These are phyloP conservation scores for Drosophila picticornis DNA, from an alignment of 2,888 invertebrate species.

Conservation along the genomic window DNA sequence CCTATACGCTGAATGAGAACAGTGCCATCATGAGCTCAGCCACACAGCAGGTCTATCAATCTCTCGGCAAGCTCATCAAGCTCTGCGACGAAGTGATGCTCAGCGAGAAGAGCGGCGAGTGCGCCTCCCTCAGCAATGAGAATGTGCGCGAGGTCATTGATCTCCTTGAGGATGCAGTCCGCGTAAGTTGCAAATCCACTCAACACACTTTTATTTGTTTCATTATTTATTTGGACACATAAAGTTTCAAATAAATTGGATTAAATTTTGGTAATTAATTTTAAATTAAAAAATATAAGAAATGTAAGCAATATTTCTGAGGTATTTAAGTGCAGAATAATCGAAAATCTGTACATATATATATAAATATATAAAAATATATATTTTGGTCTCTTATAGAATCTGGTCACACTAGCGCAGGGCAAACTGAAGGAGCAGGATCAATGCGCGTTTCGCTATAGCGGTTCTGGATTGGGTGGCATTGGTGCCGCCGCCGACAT, in stretches of 20 bases:
- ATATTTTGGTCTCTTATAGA: constrained; percentile 85
- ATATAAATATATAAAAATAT: not conserved
- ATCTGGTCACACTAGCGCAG: constrained; percentile 91
- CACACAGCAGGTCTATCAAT: constrained; percentile 94
- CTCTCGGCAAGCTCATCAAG: constrained; percentile 93
- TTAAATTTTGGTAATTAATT: not conserved
- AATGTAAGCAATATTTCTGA: not conserved
- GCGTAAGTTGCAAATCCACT: constrained; percentile 85
- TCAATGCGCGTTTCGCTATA: constrained; percentile 80
- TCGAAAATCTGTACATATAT: not conserved
- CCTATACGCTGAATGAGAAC: constrained; percentile 84
- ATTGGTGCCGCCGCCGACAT: constrained; percentile 72
- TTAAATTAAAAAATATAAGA: not conserved
- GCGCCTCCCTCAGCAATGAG: constrained; percentile 86
- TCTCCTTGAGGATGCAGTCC: constrained; percentile 90
- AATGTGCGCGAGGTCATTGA: constrained; percentile 90
- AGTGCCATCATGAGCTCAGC: constrained; percentile 87
- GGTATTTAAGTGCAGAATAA: not conserved
- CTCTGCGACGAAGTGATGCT: constrained; percentile 95
- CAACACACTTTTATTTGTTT: not conserved
- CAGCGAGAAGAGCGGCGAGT: constrained; percentile 86
- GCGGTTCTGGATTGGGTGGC: constrained; percentile 61
- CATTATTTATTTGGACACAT: not conserved
- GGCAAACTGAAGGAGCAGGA: constrained; percentile 91
- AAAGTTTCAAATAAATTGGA: not conserved